These are phyloP conservation scores for Vanessa atalanta DNA, from an alignment of 1,140 invertebrate genomes.

Conservation along the genomic window DNA sequence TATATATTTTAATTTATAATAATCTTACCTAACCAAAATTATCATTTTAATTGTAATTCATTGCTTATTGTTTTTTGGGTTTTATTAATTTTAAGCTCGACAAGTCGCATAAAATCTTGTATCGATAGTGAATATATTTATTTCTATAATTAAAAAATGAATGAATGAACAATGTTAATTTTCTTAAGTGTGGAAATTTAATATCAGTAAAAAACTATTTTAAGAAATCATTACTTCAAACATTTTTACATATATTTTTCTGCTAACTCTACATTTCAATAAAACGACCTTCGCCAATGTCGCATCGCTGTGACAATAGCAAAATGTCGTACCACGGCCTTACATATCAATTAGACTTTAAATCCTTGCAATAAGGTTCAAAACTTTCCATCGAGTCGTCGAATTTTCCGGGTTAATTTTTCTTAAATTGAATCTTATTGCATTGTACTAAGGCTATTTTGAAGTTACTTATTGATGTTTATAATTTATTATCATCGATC, in stretches of 20 bases:
- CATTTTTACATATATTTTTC: constrained; percentile 11
- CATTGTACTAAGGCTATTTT: background rate
- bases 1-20: background rate
- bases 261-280: constrained; percentile 44
- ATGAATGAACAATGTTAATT: too few relatives aligned
- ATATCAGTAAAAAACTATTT: too few relatives aligned
- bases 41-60: too few relatives aligned
- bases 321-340: constrained; percentile 23
- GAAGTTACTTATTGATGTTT: background rate
- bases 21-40: too few relatives aligned
- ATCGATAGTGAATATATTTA: too few relatives aligned
- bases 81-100: too few relatives aligned
- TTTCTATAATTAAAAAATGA: background rate
- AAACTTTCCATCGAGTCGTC: background rate
- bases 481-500: background rate
- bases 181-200: too few relatives aligned
- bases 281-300: constrained; percentile 56
- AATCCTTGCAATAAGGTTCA: constrained; percentile 11
- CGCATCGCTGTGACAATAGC: constrained; percentile 48
- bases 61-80: too few relatives aligned
- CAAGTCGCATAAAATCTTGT: too few relatives aligned
- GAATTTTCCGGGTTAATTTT: background rate
- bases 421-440: background rate
- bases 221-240: too few relatives aligned
- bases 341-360: constrained; percentile 18